A percentile compares a stretch with the other conserved stretches of the same genome.
Evolutionary conservation across 2,888 invertebrate genomes (phyloP).

Genomic region (Coronaproctus castanopsis): DNA sequence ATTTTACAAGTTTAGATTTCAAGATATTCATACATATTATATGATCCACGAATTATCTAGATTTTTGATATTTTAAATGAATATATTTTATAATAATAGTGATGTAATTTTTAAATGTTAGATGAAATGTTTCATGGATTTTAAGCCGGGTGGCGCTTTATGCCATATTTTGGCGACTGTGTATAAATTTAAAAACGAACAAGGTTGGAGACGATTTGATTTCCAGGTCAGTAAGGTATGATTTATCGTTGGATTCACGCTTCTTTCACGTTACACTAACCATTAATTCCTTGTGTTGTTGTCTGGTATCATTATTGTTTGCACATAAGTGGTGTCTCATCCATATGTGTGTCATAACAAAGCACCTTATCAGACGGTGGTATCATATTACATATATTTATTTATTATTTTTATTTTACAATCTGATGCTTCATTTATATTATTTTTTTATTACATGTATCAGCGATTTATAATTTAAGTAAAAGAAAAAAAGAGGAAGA

Average conservation of each 20-base stretch:
- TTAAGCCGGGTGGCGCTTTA: conserved; percentile 77
- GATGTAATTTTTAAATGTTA: conserved; percentile 28
- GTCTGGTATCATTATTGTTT: conserved; percentile 8
- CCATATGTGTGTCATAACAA: conserved; percentile 2
- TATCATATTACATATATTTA: conserved; percentile 7
- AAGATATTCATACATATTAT: too few relatives aligned
- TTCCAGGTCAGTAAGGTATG: conserved; percentile 65
- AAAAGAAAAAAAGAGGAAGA: too few relatives aligned
- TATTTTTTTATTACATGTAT: too few relatives aligned
- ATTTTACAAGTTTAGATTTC: too few relatives aligned
- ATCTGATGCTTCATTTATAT: too few relatives aligned
- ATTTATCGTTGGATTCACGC: conserved; percentile 22
- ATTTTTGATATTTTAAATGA: too few relatives aligned
- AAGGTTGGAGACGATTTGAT: conserved; percentile 87
- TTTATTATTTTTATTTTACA: not conserved
- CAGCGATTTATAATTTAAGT: too few relatives aligned
- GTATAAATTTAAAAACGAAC: conserved; percentile 88
- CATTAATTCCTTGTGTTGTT: conserved; percentile 14
- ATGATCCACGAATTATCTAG: too few relatives aligned
- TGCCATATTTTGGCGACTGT: conserved; percentile 85
- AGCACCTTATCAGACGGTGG: conserved; percentile 11
- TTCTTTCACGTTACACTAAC: conserved; percentile 17
- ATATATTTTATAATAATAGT: too few relatives aligned
- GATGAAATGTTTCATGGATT: conserved; percentile 90
- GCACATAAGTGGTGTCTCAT: conserved; percentile 1